Base-by-base conservation (phyloP, 2,888 invertebrate genomes). In the Eudemis profundana region DNA sequence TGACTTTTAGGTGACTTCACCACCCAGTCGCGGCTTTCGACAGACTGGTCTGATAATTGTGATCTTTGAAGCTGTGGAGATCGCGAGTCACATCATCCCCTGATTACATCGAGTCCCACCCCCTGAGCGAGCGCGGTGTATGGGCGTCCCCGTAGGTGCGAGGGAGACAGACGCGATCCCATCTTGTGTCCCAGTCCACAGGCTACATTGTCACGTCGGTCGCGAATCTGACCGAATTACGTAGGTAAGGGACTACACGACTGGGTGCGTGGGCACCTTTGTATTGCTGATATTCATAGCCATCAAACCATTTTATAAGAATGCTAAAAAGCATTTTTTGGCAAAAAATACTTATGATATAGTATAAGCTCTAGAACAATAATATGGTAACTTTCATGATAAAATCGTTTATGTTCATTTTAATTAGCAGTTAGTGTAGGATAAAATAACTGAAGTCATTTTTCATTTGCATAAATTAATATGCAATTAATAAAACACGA, bases 101-200 rank as follows among this genome's bases (percentile, higher is more conserved):
- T 92, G 89, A 91, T 91, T 92, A 91, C 90, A 90, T 87, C 82
- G 84, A 87, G 91, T 75, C 86, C 92, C 92, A 90, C 91, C 92
- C 92, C 89, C 83, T 79, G 86, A 87, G 77, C 62, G 84, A 76
- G 89, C 89, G 67, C 72, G 79, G 61, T 44, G 54, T 68, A 70
- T 78, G 50, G 47, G 29, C 17, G 42, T 23, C n/a, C 15, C 3
- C 3, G 10, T 1, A 40, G 5, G 86, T 63, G 79, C 29, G 80
- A 92, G 77, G 17, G 87, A 80, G 87, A 86, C 76, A 74, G 89
- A 74, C 78, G 90, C 82, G 88, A 90, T 90, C 94, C 94, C 94
- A 94, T 94, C 94, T 94, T 94, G 94, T 94, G 84, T 85, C 86
- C 86, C 88, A 77, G 91, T 92, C 91, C 85, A 90, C 89, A 92